Evolutionary conservation across 2,888 invertebrate genomes (phyloP), one percentile per base, ranked within the genome.

Genomic region (Netelia fuscicornis): DNA sequence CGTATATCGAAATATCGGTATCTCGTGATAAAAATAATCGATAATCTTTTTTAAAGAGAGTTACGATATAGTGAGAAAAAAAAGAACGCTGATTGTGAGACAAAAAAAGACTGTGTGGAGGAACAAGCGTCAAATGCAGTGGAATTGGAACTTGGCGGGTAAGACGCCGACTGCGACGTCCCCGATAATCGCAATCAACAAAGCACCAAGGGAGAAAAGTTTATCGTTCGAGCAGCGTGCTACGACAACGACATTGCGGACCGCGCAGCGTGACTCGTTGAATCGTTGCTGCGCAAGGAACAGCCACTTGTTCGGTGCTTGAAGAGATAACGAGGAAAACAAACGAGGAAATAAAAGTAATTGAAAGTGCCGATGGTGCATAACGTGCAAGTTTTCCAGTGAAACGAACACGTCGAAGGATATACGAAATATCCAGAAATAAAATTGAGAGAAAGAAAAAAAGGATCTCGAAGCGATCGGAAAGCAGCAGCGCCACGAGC

Each of bases 111-210:
- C 54, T 30, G 70, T 8, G 64, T 65, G 11, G 2, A 68, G 52
- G 56, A 60, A 70, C 70, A 75, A 81, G 70, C 70, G 71, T 54
- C 37, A 10, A 58, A 87, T 86, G 83, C 86, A 83, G 86, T 81
- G 68, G 70, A 76, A 81, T 81, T 86, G 75, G 79, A 80, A 72
- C n/a, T 75, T 70, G 67, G 70, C 62, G 80, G 65, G 67, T 81
- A 84, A 77, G 83, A 84, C 84, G 86, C 86, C 82, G 58, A 83
- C 52, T 70, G 74, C 83, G 65, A 83, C 75, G 80, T 85, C 64
- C 52, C 60, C 68, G 65, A 54, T 23, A 70, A 62, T 37, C 60
- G 20, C 42, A 48, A 58, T 48, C 30, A 58, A 64, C 60, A 23
- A 37, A 48, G 30, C 48, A 23, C 13, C 52, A 58, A 60, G 52